phyloP scores from a whole-genome alignment of 2,888 invertebrate genomes.

The Melitaea athalia region DNA sequence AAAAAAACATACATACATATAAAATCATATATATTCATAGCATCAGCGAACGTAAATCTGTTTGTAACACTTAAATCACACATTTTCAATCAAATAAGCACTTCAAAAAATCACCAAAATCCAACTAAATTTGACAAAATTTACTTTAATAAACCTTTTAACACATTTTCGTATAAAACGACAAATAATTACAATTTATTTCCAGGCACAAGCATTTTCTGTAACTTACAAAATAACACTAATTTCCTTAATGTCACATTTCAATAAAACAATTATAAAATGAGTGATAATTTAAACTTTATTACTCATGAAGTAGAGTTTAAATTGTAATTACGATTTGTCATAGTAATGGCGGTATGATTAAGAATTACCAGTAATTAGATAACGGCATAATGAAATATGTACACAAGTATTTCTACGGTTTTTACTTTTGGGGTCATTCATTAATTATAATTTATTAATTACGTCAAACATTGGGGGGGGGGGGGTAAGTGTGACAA shows the following conservation, averaged over 20 bases:
- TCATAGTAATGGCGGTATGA: constrained; percentile 19
- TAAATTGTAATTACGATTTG: neutral
- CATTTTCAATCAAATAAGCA: constrained; percentile 11
- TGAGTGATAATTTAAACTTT: neutral
- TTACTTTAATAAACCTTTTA: too few species aligned
- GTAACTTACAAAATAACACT: neutral
- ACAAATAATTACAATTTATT: too few species aligned
- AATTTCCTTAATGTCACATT: neutral
- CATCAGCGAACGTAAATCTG: constrained; percentile 17
- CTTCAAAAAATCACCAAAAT: neutral
- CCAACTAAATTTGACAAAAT: neutral
- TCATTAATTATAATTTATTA: too few species aligned
- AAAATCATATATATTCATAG: constrained; percentile 31
- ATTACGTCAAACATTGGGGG: too few species aligned
- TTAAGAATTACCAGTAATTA: constrained; percentile 30
- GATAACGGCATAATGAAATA: constrained; percentile 3
- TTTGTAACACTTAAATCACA: constrained; percentile 9
- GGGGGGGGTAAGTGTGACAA: too few species aligned
- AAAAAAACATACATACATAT: constrained; percentile 25
- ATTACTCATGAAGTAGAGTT: neutral
- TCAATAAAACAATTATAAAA: neutral
- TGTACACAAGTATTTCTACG: neutral
- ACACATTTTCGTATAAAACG: too few species aligned
- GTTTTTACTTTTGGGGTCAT: neutral
- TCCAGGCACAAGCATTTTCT: neutral